Evolutionary conservation across 2,113 vertebrate genomes (phyloP), one percentile per base, ranked within the genome.

Genomic region (Toxotes chatareus): DNA sequence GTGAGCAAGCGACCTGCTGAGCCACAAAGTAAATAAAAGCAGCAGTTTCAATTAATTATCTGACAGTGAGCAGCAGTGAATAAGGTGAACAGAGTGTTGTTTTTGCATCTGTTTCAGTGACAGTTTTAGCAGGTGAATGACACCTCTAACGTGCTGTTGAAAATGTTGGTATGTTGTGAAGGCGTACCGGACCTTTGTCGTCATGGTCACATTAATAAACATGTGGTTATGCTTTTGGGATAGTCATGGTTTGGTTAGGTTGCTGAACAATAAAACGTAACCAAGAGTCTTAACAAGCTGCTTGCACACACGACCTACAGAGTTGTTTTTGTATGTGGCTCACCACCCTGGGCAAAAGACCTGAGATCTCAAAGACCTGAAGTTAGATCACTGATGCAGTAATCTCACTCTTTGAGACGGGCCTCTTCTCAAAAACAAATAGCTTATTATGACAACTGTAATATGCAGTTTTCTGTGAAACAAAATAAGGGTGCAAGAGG

Each of bases 371-470:
- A 44, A 82, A 73, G 16, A 73, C 60, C 16, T 47, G 47, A 65
- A 64, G 44, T 62, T 42, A 64, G 36, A 27, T 72, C 42, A 79
- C 4, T 73, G 63, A 64, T 80, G 73, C 36, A 60, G 34, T 64
- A 74, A 65, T 65, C 6, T 13, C 69, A 46, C 27, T 56, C 8
- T 81, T 34, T 66, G 46, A 60, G 51, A 8, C 78, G 23, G 16
- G 11, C 40, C 46, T 57, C 31, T 72, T 42, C 55, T 66, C 21
- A 62, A 67, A 67, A 67, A 34, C 61, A 73, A 72, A 67, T 31
- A 72, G 27, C 40, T 82, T 17, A 85, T 79, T 66, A 62, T 16
- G 13, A 71, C 57, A 74, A 65, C 65, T 74, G 13, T 49, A 81
- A 61, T 65, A 56, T 56, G 5, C 47, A 72, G 40, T 67, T 72